A percentile compares a stretch with the other conserved stretches of the same genome.
These are phyloP conservation scores for Amphiprion ocellaris DNA, from an alignment of 2,113 vertebrate species.

Conservation along the genomic window DNA sequence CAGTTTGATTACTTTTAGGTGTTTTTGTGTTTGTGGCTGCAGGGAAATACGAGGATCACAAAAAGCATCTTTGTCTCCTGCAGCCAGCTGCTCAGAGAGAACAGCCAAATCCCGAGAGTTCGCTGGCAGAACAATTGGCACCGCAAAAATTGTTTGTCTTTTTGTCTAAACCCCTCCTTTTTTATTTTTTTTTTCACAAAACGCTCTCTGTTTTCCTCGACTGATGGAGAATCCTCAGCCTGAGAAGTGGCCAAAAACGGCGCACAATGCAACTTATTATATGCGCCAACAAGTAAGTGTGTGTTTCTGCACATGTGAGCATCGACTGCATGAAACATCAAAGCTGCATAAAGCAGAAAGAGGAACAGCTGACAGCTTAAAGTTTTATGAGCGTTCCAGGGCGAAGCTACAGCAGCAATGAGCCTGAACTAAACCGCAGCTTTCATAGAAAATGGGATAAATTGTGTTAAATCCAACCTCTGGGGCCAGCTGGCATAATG, in stretches of 20 bases:
- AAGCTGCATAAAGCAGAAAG: constrained; percentile 60
- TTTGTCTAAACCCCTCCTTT: constrained; percentile 24
- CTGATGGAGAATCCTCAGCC: constrained; percentile 29
- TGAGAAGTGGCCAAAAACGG: constrained; percentile 22
- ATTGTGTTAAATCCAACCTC: constrained; percentile 45
- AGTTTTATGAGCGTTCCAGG: constrained; percentile 65
- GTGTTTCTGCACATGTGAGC: constrained; percentile 25
- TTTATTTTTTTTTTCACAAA: constrained; percentile 40
- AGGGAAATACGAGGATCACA: constrained; percentile 48
- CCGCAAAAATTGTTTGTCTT: constrained; percentile 62
- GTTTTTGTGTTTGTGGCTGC: constrained; percentile 9
- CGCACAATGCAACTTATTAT: constrained; percentile 49
- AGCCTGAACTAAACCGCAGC: constrained; percentile 52
- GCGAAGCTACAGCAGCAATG: constrained; percentile 49
- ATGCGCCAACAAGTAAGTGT: not conserved
- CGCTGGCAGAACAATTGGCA: constrained; percentile 63
- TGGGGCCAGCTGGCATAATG: constrained; percentile 50
- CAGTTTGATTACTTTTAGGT: not conserved
- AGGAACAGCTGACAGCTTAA: constrained; percentile 74
- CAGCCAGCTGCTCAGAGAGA: constrained; percentile 58
- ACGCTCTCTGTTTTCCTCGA: constrained; percentile 54
- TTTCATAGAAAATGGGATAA: constrained; percentile 63
- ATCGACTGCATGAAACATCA: constrained; percentile 70
- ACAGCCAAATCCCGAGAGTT: constrained; percentile 62
- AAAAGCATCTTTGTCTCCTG: constrained; percentile 58